phyloP scores from a whole-genome alignment of 1,140 invertebrate species.

The Drosophila quadrilineata region DNA sequence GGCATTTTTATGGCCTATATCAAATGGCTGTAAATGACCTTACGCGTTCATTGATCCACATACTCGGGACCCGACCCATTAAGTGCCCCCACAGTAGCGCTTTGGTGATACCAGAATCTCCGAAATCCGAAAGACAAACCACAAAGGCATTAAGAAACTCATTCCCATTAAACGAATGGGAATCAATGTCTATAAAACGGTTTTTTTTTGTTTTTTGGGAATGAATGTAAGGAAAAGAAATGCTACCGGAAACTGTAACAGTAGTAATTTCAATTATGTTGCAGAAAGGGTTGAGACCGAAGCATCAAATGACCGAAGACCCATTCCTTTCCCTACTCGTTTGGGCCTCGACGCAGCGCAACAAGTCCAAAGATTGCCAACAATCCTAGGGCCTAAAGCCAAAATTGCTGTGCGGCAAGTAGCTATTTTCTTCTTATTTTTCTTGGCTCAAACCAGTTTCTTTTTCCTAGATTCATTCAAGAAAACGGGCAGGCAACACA shows the following conservation, averaged over 20 bases:
- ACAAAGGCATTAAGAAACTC: constrained; percentile 47
- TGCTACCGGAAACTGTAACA: constrained; percentile 72
- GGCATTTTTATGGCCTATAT: constrained; percentile 9
- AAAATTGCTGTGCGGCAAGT: constrained; percentile 40
- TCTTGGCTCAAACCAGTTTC: constrained; percentile 59
- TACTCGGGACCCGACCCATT: constrained; percentile 19
- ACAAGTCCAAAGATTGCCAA: constrained; percentile 9
- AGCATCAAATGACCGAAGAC: not conserved
- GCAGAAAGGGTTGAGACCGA: constrained; percentile 46
- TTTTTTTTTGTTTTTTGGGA: too few relatives aligned
- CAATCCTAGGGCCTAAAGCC: constrained; percentile 35
- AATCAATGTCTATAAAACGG: constrained; percentile 38
- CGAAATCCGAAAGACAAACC: constrained; percentile 25
- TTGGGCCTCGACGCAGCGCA: too few relatives aligned
- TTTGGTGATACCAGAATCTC: constrained; percentile 13
- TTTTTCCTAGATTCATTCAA: constrained; percentile 69
- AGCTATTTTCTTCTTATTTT: too few relatives aligned
- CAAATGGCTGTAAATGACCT: constrained; percentile 21
- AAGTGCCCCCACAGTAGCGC: constrained; percentile 26
- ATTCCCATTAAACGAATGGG: constrained; percentile 50
- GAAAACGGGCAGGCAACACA: constrained; percentile 69
- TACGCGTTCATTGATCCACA: constrained; percentile 48
- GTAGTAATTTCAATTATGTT: constrained; percentile 67
- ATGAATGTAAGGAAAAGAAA: constrained; percentile 32
- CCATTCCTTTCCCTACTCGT: not conserved